Evolutionary conservation across 2,113 vertebrate genomes (phyloP).

Genomic region (Circaetus cinerascens): DNA sequence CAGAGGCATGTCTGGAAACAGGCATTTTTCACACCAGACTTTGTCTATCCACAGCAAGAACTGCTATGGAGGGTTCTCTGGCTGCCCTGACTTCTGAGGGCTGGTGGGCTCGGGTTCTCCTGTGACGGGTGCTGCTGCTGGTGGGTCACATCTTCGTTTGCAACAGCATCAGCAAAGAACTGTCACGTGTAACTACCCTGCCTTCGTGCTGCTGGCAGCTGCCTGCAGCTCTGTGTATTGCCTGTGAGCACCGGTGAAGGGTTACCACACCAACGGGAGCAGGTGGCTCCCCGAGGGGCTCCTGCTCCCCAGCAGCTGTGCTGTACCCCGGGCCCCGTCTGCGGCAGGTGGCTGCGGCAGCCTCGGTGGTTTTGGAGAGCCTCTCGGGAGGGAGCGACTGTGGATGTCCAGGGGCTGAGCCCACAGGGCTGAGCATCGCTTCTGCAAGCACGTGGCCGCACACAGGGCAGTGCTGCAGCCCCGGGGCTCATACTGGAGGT

Average conservation of each 20-base stretch:
- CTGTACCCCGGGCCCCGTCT: neutral
- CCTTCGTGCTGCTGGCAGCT: neutral
- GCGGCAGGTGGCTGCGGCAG: neutral
- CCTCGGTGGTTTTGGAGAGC: neutral
- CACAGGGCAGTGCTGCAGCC: neutral
- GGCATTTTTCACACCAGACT: neutral
- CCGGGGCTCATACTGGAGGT: neutral
- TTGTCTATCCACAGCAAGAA: neutral
- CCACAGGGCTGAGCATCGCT: neutral
- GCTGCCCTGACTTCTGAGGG: neutral
- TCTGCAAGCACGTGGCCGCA: rapidly evolving
- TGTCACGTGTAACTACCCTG: neutral
- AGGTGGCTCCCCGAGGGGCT: neutral
- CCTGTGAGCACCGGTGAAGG: rapidly evolving
- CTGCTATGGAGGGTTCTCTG: neutral
- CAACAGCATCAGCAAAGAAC: neutral
- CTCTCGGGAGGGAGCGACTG: neutral
- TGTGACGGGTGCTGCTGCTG: rapidly evolving
- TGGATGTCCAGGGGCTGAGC: neutral
- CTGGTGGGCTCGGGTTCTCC: neutral
- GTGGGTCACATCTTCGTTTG: neutral
- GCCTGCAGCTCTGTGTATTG: neutral
- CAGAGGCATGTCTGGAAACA: neutral
- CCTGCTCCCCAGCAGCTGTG: neutral
- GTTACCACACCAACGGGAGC: neutral